Conservation (phyloP, 37 sponge, comb jelly and placozoan genomes). For the Ianthella basta region DNA sequence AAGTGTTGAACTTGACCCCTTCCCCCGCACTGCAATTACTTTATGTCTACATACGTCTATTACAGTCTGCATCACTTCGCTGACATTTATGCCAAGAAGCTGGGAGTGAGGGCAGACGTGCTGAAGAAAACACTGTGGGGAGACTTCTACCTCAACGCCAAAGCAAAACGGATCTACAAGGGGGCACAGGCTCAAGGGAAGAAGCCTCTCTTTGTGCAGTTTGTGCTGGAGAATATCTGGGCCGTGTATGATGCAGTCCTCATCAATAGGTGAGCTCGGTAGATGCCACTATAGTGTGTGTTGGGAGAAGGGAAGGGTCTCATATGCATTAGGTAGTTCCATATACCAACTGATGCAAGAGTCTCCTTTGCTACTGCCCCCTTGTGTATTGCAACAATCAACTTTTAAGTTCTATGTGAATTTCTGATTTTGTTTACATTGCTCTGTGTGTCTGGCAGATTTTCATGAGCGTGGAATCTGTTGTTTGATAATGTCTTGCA, state of each 20-base stretch:
- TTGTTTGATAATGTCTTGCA: too few relatives aligned
- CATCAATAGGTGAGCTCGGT: slow-evolving; percentile 15
- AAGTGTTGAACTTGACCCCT: background rate
- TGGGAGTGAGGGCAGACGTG: slow-evolving; percentile 80
- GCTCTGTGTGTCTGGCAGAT: too few relatives aligned
- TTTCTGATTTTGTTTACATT: too few relatives aligned
- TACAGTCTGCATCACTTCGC: slow-evolving; percentile 85
- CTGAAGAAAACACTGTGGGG: slow-evolving; percentile 97
- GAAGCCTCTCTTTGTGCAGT: slow-evolving; percentile 97
- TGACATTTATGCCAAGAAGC: slow-evolving; percentile 79
- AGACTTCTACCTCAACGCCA: slow-evolving; percentile 90
- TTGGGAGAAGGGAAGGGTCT: background rate
- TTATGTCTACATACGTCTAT: background rate
- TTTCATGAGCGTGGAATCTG: too few relatives aligned
- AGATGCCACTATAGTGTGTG: background rate
- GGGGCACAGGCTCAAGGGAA: slow-evolving; percentile 96
- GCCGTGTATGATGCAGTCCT: slow-evolving; percentile 91
- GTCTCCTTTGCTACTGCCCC: too few relatives aligned
- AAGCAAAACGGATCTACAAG: slow-evolving; percentile 86
- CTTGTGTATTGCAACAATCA: too few relatives aligned
- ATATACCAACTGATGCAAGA: too few relatives aligned
- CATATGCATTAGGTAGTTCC: too few relatives aligned
- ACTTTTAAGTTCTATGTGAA: too few relatives aligned
- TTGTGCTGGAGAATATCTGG: slow-evolving; percentile 97
- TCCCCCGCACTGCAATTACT: background rate